phyloP scores from a whole-genome alignment of 2,797 vertebrate genomes.

The Odontamblyopus rebecca region DNA sequence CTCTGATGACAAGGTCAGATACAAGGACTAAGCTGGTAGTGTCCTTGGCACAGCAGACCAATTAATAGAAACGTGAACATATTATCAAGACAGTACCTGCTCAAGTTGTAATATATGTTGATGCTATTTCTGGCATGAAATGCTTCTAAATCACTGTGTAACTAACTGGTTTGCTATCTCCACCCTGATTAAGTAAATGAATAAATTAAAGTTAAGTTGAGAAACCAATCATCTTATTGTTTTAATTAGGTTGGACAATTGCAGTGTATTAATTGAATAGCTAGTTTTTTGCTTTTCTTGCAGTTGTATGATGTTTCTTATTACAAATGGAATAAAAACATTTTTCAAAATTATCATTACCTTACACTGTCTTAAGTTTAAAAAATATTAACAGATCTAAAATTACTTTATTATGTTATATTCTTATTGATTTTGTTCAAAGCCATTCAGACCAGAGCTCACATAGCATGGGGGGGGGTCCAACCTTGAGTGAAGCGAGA shows the following conservation, averaged over 20 bases:
- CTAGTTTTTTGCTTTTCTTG: no score
- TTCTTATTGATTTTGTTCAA: neutral
- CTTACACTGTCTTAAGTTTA: neutral
- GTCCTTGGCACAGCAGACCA: no score
- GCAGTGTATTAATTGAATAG: neutral
- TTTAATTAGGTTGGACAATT: neutral
- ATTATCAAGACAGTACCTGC: no score
- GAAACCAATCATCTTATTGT: no score
- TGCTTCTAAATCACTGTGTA: no score
- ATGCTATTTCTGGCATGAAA: no score
- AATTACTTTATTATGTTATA: neutral
- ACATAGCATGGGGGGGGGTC: neutral
- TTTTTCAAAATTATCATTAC: neutral
- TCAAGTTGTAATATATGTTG: no score
- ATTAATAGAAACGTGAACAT: no score
- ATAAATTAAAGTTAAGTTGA: no score
- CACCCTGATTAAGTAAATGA: neutral
- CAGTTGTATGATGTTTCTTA: neutral
- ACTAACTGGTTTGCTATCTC: no score
- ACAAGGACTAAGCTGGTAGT: no score
- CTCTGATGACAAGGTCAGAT: no score
- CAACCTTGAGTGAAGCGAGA: conserved; percentile 42
- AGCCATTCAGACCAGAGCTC: neutral
- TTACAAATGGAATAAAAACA: neutral
- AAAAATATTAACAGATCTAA: neutral